Base-by-base conservation (phyloP, 2,888 invertebrate genomes). In the Agrotis ipsilon region DNA sequence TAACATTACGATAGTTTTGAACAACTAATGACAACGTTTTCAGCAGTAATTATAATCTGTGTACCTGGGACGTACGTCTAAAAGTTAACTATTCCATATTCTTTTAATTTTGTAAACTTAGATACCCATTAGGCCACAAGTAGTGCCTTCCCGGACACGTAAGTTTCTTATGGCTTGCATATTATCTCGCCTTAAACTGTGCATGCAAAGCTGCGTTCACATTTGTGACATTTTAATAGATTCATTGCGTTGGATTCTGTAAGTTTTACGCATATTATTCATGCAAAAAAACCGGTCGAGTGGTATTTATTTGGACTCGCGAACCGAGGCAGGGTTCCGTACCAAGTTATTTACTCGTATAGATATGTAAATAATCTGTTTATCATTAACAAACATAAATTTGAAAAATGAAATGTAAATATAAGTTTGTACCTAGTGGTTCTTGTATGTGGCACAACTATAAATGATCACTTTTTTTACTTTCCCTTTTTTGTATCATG, bases 141-240 rank as follows among this genome's bases (percentile, higher is more conserved):
- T 66, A 45, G 18, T 55, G 54, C 24, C 43, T 19, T 43, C 43
- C 48, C 24, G 18, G 51, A 68, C 55, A 75, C 57, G 73, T 73
- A 75, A 74, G 62, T 74, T 61, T 16, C 7, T 45, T 16, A 49
- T 13, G 18, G n/a, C 9, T 74, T 16, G 19, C 32, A 57, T 64
- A 55, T 54, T 64, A 55, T 54, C 13, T 48, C 21, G 11, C 19
- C 14, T 43, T 39, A 39, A 54, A 32, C n/a, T 57, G 48, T 65
- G 48, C 49, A 64, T 43, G 13, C 54, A 58, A 67, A 74, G 57
- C 46, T 58, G 19, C 24, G 66, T 51, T 49, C 46, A 58, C 46
- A 51, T 67, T 58, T 39, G 32, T 58, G 74, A 46, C 18, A 57
- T 57, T 32, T 19, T 19, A 60, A 32, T 52, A 27, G n/a, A 27